These are phyloP conservation scores for Nephrotoma appendiculata DNA, from an alignment of 2,888 invertebrate species.

Conservation along the genomic window DNA sequence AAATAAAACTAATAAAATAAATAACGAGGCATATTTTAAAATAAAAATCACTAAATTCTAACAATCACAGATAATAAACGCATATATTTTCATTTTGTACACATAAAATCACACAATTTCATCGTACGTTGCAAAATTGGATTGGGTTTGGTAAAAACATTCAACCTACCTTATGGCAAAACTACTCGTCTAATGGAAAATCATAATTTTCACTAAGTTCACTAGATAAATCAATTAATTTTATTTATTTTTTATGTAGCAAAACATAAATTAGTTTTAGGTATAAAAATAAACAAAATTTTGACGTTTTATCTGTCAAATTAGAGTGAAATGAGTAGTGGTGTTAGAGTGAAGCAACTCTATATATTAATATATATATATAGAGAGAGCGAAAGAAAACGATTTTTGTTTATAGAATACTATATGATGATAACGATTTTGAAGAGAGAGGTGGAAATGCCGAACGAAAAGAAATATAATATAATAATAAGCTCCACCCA, in stretches of 20 bases:
- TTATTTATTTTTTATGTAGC: not conserved
- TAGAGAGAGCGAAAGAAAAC: not conserved
- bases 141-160: not conserved
- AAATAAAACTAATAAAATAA: not conserved
- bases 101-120: not conserved
- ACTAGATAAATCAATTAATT: not conserved
- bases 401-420: not conserved
- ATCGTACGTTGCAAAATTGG: not conserved
- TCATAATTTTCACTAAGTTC: not conserved
- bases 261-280: not conserved
- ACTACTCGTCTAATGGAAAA: not conserved
- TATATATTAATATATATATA: not conserved
- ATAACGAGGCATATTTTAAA: not conserved
- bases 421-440: not conserved
- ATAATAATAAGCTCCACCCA: constrained; percentile 1
- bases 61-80: not conserved
- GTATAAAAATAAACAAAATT: not conserved
- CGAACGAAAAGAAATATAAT: not conserved
- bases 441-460: not conserved
- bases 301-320: not conserved
- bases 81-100: not conserved
- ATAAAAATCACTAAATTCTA: not conserved
- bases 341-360: not conserved
- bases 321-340: not conserved
- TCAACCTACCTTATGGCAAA: not conserved